Percentiles rank a stretch among this genome's conserved stretches.
Evolutionary conservation across 2,797 vertebrate genomes (phyloP).

Genomic region (Triplophysa bombifrons): DNA sequence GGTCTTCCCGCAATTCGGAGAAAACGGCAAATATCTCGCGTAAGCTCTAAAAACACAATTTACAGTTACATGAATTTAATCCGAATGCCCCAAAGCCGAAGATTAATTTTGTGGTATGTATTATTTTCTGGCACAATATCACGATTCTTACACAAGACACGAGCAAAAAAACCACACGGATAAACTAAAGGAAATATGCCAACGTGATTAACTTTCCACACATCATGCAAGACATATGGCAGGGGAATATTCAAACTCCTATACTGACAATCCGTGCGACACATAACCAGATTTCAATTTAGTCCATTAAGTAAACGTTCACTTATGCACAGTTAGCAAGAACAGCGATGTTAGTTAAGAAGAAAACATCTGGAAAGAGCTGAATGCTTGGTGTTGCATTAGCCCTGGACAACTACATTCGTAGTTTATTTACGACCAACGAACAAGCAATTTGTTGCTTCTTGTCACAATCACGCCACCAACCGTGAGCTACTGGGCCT

Average conservation of each 20-base stretch:
- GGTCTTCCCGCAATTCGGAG: neutral
- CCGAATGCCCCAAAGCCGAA: slow-evolving; percentile 29
- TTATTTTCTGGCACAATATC: slow-evolving; percentile 29
- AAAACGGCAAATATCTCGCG: slow-evolving; percentile 17
- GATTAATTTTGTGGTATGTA: slow-evolving; percentile 21
- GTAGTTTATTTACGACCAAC: slow-evolving; percentile 58
- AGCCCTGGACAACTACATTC: neutral
- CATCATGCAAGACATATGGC: neutral
- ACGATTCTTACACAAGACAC: neutral
- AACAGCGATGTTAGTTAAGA: slow-evolving; percentile 9
- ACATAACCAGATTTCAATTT: no score
- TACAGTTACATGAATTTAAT: slow-evolving; percentile 45
- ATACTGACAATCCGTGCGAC: neutral
- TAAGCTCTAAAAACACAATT: slow-evolving; percentile 38
- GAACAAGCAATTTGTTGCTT: slow-evolving; percentile 52
- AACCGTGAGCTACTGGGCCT: neutral
- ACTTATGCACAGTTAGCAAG: no score
- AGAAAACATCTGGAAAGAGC: slow-evolving; percentile 16
- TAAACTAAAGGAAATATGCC: neutral
- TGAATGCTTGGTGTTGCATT: slow-evolving; percentile 2
- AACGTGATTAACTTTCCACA: slow-evolving; percentile 27
- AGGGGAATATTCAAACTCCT: neutral
- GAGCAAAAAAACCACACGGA: slow-evolving; percentile 1
- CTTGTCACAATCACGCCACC: slow-evolving; percentile 45
- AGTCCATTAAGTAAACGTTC: no score